These are phyloP conservation scores for Selenia dentaria DNA, from an alignment of 2,888 invertebrate species.

Conservation along the genomic window DNA sequence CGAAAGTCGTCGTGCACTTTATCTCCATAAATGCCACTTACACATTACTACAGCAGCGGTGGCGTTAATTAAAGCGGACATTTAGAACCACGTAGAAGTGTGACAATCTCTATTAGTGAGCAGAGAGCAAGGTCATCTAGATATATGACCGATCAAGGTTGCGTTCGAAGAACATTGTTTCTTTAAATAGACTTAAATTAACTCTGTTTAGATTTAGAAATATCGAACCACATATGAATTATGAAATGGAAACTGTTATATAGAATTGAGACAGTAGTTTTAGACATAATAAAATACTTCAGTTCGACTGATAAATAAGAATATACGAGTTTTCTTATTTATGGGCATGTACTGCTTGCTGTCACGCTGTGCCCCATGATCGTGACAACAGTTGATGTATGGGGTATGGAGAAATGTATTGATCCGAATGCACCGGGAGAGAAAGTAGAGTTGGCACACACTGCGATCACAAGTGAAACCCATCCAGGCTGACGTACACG, in stretches of 20 bases:
- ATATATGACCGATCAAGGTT: conserved; percentile 61
- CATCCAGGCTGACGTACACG: conserved; percentile 39
- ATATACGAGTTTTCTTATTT: conserved; percentile 12
- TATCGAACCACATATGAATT: conserved; percentile 1
- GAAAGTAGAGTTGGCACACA: conserved; percentile 65
- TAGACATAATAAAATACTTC: too few species aligned
- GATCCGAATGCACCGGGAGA: conserved; percentile 46
- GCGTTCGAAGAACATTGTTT: conserved; percentile 44
- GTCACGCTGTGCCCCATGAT: conserved; percentile 26
- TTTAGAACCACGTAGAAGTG: conserved; percentile 37
- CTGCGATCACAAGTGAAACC: conserved; percentile 53
- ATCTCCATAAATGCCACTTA: conserved; percentile 50
- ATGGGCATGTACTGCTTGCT: conserved; percentile 14
- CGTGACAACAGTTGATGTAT: conserved; percentile 48
- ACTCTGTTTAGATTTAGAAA: neutral
- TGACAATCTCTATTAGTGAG: conserved; percentile 53
- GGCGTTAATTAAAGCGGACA: conserved; percentile 53
- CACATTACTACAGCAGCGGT: conserved; percentile 29
- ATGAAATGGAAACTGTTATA: neutral
- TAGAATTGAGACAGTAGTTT: too few species aligned
- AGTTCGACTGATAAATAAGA: too few species aligned
- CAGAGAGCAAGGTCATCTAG: conserved; percentile 61
- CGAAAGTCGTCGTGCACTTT: conserved; percentile 50
- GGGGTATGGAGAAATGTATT: conserved; percentile 47
- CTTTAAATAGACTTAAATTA: conserved; percentile 1